A percentile compares a stretch with the other conserved stretches of the same genome.
phyloP scores from a whole-genome alignment of 2,888 invertebrate species.

The Marasmarcha lunaedactyla region DNA sequence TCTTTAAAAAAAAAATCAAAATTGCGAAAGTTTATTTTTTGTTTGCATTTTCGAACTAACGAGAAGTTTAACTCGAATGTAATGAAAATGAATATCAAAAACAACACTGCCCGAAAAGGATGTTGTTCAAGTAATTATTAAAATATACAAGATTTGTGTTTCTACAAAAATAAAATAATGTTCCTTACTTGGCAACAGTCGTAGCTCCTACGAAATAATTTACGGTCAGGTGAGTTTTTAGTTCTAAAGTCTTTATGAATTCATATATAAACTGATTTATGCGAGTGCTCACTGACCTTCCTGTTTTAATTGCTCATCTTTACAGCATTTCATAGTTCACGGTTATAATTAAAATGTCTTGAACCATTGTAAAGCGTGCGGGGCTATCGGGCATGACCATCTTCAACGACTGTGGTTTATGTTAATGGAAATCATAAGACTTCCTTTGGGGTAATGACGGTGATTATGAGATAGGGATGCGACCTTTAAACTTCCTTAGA shows the following conservation, averaged over 20 bases:
- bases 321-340: slow-evolving; percentile 63
- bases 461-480: slow-evolving; percentile 58
- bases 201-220: slow-evolving; percentile 60
- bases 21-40: too few species aligned
- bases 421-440: slow-evolving; percentile 63
- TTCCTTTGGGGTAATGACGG: slow-evolving; percentile 54
- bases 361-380: slow-evolving; percentile 42
- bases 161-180: slow-evolving; percentile 32
- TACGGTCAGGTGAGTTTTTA: slow-evolving; percentile 55
- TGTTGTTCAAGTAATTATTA: background rate
- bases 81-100: too few species aligned
- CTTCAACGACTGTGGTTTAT: slow-evolving; percentile 42
- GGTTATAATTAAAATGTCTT: slow-evolving; percentile 62
- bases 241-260: slow-evolving; percentile 59
- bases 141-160: background rate
- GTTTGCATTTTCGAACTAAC: too few species aligned
- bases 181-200: slow-evolving; percentile 45
- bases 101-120: too few species aligned
- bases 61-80: too few species aligned
- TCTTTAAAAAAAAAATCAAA: too few species aligned
- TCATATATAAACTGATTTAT: slow-evolving; percentile 52
- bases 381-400: slow-evolving; percentile 37
- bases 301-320: slow-evolving; percentile 54
- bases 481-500: slow-evolving; percentile 63
- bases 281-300: slow-evolving; percentile 65